Conservation (phyloP, 2,113 vertebrate genomes). For the Caretta caretta region DNA sequence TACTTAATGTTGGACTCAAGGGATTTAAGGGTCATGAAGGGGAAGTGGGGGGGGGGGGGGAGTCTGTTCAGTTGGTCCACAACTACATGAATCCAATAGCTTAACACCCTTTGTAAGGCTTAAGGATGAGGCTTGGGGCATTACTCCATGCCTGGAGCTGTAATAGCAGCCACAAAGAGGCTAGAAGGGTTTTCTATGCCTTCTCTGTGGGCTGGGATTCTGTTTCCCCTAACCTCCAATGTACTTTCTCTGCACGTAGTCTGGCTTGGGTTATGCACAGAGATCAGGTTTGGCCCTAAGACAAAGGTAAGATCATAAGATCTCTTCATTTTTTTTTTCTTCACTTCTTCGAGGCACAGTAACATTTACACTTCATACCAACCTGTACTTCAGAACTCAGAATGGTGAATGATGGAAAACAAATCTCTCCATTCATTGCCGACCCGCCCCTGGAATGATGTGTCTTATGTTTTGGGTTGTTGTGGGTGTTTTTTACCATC, state of each 20-base stretch:
- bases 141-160: neutral
- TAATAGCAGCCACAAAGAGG: neutral
- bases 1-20: neutral
- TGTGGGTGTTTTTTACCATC: neutral
- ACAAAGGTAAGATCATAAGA: neutral
- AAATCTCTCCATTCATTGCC: neutral
- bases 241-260: neutral
- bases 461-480: neutral
- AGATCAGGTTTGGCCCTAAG: neutral
- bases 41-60: neutral
- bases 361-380: neutral
- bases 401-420: neutral
- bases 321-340: neutral
- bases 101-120: neutral
- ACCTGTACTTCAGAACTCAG: constrained; percentile 11
- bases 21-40: neutral
- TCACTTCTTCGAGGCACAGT: neutral
- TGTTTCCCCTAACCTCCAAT: neutral
- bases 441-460: neutral
- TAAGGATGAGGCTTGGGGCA: neutral
- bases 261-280: neutral
- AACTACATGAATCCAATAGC: neutral
- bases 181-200: neutral
- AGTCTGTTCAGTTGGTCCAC: neutral
- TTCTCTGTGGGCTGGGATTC: neutral